Conservation (phyloP, 2,888 invertebrate genomes). For the Clivina fossor region DNA sequence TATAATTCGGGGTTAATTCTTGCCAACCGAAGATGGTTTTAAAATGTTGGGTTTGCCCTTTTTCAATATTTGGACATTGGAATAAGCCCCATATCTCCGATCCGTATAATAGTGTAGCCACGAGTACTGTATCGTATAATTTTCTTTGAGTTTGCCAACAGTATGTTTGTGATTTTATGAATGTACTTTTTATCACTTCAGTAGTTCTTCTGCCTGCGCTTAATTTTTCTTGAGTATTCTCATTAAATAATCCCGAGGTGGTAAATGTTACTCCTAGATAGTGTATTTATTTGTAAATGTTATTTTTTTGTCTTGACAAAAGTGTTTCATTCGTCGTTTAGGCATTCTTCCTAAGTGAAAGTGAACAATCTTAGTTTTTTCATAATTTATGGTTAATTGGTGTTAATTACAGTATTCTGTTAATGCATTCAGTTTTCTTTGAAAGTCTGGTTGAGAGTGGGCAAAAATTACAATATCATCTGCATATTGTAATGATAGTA, state of each 20-base stretch:
- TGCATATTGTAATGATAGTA: constrained; percentile 6
- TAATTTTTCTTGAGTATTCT: neutral
- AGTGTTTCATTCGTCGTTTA: neutral
- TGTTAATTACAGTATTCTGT: constrained; percentile 6
- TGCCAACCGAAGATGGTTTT: neutral
- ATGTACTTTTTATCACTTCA: constrained; percentile 4
- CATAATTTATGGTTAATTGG: constrained; percentile 9
- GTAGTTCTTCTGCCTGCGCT: constrained; percentile 2
- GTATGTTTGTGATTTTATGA: constrained; percentile 13
- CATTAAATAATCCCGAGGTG: neutral
- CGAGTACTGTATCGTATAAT: neutral
- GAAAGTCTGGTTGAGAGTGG: neutral
- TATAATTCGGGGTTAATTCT: constrained; percentile 1
- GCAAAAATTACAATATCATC: constrained; percentile 13
- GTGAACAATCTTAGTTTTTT: constrained; percentile 10
- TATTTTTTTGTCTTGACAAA: constrained; percentile 13
- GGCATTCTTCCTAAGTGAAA: constrained; percentile 5
- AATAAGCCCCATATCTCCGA: constrained; percentile 10
- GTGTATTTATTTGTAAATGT: constrained; percentile 6
- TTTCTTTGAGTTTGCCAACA: constrained; percentile 3
- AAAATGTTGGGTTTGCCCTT: neutral
- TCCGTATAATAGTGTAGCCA: neutral
- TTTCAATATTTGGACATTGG: constrained; percentile 8
- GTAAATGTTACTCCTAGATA: constrained; percentile 9
- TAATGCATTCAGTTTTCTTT: constrained; percentile 3